phyloP scores from a whole-genome alignment of 2,888 invertebrate species.

The Netelia fuscicornis region DNA sequence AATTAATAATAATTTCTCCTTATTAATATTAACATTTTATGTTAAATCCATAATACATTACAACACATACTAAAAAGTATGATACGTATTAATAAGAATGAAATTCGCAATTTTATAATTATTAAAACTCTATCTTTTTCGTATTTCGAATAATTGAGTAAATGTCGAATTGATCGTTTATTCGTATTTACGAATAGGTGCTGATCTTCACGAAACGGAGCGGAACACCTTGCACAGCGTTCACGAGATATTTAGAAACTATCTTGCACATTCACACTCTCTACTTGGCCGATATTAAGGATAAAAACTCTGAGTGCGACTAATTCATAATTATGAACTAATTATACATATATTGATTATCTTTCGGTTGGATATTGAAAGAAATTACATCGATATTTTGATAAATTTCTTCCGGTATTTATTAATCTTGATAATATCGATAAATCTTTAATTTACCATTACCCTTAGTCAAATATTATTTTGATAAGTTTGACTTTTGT shows the following conservation, averaged over 20 bases:
- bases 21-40: background rate
- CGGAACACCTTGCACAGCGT: conserved; percentile 87
- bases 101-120: no score
- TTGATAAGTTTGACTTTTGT: background rate
- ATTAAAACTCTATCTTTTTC: no score
- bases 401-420: no score
- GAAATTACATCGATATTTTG: background rate
- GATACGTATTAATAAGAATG: no score
- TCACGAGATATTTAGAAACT: conserved; percentile 92
- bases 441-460: no score
- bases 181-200: conserved; percentile 68
- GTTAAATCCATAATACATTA: background rate
- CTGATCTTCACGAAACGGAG: conserved; percentile 90
- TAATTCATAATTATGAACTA: background rate
- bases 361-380: background rate
- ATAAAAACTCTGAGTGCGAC: conserved; percentile 73
- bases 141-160: no score
- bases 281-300: conserved; percentile 88
- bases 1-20: conserved; percentile 1
- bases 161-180: no score
- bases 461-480: no score
- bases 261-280: conserved; percentile 90
- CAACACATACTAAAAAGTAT: no score
- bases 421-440: no score
- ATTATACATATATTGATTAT: background rate